These are phyloP conservation scores for Ischnus inquisitorius DNA, from an alignment of 2,888 invertebrate genomes.

Conservation along the genomic window DNA sequence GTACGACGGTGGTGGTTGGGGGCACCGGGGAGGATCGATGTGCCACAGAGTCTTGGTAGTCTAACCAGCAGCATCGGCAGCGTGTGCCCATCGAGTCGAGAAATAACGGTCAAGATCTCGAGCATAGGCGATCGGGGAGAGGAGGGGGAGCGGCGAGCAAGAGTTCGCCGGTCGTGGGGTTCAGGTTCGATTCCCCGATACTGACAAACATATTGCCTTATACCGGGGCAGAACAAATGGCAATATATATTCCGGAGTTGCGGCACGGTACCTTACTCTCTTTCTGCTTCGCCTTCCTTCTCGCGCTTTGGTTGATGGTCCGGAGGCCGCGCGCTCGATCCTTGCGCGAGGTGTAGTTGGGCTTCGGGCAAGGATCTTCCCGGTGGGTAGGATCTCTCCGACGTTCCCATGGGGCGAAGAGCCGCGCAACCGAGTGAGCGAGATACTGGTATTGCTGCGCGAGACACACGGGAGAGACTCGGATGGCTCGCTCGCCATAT, in stretches of 20 bases:
- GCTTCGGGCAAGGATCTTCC: constrained; percentile 66
- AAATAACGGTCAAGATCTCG: constrained; percentile 70
- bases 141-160: constrained; percentile 23
- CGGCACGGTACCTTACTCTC: constrained; percentile 60
- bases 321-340: constrained; percentile 62
- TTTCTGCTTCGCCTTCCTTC: constrained; percentile 27
- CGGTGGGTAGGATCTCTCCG: constrained; percentile 68
- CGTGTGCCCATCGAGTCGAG: constrained; percentile 69
- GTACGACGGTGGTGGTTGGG: constrained; percentile 40
- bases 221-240: constrained; percentile 83
- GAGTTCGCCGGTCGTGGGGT: constrained; percentile 69
- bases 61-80: constrained; percentile 65
- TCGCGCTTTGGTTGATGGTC: constrained; percentile 36
- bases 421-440: constrained; percentile 52
- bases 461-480: constrained; percentile 49
- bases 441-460: constrained; percentile 54
- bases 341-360: constrained; percentile 54
- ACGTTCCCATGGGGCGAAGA: constrained; percentile 67
- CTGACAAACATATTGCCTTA: constrained; percentile 83
- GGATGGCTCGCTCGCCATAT: constrained; percentile 33
- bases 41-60: constrained; percentile 51
- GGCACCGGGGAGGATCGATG: constrained; percentile 65
- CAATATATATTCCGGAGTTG: constrained; percentile 79
- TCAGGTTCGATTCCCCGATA: constrained; percentile 83
- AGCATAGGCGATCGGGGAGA: constrained; percentile 62